Base-by-base conservation (phyloP, 2,888 invertebrate species). In the Sycophila texana region DNA sequence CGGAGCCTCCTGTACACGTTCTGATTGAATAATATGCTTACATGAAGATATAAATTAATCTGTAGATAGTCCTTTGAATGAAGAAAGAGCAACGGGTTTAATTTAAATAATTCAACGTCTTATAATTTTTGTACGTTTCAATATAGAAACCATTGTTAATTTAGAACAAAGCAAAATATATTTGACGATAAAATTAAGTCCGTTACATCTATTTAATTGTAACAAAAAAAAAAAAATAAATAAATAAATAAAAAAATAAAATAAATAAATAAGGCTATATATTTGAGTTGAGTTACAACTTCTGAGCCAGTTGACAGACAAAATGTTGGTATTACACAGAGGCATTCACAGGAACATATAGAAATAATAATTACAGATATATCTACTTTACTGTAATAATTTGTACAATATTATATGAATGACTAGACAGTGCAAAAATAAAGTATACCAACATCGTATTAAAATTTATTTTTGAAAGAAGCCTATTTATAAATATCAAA, bases 331-430 rank as follows among this genome's bases (percentile, higher is more conserved):
- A 85, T 87, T 85, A 86, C 85, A 81, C 84, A 86, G 86, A 87
- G 85, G 86, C 87, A 89, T 88, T 87, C 87, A 87, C 88, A 88
- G 87, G 87, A 87, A 86, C 73, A 74, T 74, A 79, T 72, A 77
- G 73, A 74, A 77, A 81, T 74, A 75, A 78, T 86, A 86, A 88
- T 89, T 89, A 86, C 88, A 87, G 86, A 86, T 89, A 87, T 85
- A 88, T 84, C 82, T 89, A 87, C 86, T 89, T 89, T 88, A 89
- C 86, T 90, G 89, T 90, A 89, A 90, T 89, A 87, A 89, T 90
- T 90, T 90, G 89, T 90, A 90, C 88, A 89, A 89, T 89, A 89
- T 88, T 87, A 88, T 88, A 88, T 87, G 88, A 89, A 85, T 84
- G 83, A 84, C 83, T 86, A 85, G 85, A 84, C 83, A 78, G 85